These are phyloP conservation scores for Smittia sp. DNA, from an alignment of 2,888 invertebrate genomes.

Conservation along the genomic window DNA sequence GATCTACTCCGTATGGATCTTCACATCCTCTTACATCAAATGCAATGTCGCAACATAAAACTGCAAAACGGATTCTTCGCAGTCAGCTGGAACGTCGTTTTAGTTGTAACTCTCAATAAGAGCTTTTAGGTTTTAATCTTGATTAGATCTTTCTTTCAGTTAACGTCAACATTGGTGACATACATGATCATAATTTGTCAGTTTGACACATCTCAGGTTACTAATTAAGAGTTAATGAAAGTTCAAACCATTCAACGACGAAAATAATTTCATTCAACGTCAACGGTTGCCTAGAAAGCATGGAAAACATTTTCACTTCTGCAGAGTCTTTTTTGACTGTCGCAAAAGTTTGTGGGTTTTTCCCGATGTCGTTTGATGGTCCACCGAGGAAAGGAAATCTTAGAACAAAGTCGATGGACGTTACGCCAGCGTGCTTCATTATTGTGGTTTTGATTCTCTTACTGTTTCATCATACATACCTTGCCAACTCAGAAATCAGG, in stretches of 20 bases:
- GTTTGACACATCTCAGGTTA: not conserved
- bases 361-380: not conserved
- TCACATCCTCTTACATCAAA: too few species aligned
- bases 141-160: not conserved
- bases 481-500: too few species aligned
- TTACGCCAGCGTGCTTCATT: too few species aligned
- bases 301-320: not conserved
- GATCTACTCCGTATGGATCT: too few species aligned
- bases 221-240: too few species aligned
- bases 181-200: not conserved
- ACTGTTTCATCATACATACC: too few species aligned
- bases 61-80: not conserved
- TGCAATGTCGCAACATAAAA: not conserved
- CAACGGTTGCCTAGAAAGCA: too few species aligned
- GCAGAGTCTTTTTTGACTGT: not conserved
- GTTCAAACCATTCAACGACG: too few species aligned
- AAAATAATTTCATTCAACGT: too few species aligned
- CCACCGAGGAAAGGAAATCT: not conserved
- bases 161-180: not conserved
- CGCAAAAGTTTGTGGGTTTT: not conserved
- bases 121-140: not conserved
- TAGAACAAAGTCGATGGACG: not conserved
- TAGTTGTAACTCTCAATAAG: not conserved
- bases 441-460: too few species aligned
- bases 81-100: not conserved